Evolutionary conservation across 1,140 invertebrate species (phyloP), one percentile per base, ranked within the genome.

Genomic region (Philotrypesis tridentata): DNA sequence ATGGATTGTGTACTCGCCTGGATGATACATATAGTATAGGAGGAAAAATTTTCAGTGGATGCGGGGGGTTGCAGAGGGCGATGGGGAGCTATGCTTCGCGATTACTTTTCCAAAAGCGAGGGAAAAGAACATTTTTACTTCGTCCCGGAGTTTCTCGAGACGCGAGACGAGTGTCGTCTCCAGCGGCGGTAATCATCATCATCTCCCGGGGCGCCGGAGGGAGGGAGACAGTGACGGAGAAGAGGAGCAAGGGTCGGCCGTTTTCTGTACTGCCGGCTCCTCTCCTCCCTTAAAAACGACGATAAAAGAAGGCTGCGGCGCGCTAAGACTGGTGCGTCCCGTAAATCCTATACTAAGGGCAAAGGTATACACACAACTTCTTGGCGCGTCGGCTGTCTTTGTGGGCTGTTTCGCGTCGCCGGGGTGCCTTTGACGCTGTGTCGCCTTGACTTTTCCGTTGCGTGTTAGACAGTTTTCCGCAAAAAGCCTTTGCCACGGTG

Each of bases 401-500:
- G 21, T 68, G 14, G 1, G 63, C 23, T 65, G 37, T 31, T 70
- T n/a, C n/a, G 67, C 37, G 7, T 21, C 21, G 48, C 31, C 21
- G 40, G 2, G 21, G 55, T 23, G 29, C 23, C 65, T 72, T 55
- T 43, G 31, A 73, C 60, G 4, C 33, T n/a, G 23, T 40, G 4
- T 8, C 25, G 21, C 61, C 43, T 14, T 37, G 33, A 5, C 48
- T 55, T 17, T 48, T 55, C 21, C 48, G 48, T 48, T 48, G 11
- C 48, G 48, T n/a, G 21, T 55, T n/a, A n/a, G 21, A 14, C 21
- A 79, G 60, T 25, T 68, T 70, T 71, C 68, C n/a, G 21, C n/a
- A 43, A 76, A 75, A n/a, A 79, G 55, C 25, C 43, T 25, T n/a
- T 67, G 75, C 55, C 48, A 82, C 63, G 48, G 70, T 84, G 80